phyloP scores from a whole-genome alignment of 2,888 invertebrate genomes.

The Copidosoma aretas region DNA sequence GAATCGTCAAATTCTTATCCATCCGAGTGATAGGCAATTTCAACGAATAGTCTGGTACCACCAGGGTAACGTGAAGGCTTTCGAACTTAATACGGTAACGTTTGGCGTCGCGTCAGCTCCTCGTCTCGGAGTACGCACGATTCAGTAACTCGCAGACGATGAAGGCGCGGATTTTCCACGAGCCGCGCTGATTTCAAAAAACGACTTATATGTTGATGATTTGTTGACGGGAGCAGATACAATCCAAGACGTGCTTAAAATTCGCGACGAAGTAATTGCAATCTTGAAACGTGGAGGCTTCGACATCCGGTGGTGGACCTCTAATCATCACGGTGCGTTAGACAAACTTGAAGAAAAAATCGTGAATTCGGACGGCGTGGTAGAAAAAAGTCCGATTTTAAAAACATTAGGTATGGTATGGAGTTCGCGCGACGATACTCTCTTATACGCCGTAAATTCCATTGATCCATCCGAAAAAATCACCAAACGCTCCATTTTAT shows the following conservation, averaged over 20 bases:
- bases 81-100: slow-evolving; percentile 32
- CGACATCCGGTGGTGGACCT: not conserved
- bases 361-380: not conserved
- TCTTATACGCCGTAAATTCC: not conserved
- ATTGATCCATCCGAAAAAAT: too few species aligned
- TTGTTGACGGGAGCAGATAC: slow-evolving; percentile 40
- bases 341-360: not conserved
- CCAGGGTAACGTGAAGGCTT: not conserved
- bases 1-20: slow-evolving; percentile 14
- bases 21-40: slow-evolving; percentile 26
- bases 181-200: slow-evolving; percentile 23
- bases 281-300: not conserved
- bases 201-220: slow-evolving; percentile 44
- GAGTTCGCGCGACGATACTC: not conserved
- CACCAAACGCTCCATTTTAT: not conserved
- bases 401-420: slow-evolving; percentile 5
- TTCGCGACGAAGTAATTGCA: not conserved
- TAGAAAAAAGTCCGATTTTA: not conserved
- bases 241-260: slow-evolving; percentile 35
- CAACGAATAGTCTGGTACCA: slow-evolving; percentile 26
- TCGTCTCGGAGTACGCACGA: slow-evolving; percentile 26
- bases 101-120: slow-evolving; percentile 35
- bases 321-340: not conserved
- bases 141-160: slow-evolving; percentile 18
- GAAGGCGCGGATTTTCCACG: slow-evolving; percentile 26